Percentiles rank a stretch among this genome's conserved stretches.
These are phyloP conservation scores for Patella caerulea DNA, from an alignment of 2,888 invertebrate genomes.

Conservation along the genomic window DNA sequence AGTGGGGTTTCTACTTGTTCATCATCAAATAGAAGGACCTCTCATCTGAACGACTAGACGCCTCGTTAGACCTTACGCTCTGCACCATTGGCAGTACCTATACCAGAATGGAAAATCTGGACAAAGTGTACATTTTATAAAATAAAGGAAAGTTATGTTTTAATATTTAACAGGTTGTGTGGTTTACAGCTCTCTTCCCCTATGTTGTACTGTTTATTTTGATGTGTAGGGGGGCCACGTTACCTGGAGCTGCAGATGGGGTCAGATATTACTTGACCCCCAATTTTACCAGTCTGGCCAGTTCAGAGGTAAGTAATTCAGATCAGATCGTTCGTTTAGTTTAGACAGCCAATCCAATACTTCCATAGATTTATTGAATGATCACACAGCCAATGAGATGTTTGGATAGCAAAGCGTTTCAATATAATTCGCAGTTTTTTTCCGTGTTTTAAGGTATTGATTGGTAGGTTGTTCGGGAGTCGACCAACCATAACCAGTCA, in stretches of 20 bases:
- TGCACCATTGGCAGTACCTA: too few relatives aligned
- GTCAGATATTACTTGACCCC: slow-evolving; percentile 95
- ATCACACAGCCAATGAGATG: neutral
- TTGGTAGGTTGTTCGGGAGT: too few relatives aligned
- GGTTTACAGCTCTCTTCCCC: slow-evolving; percentile 98
- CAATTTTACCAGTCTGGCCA: slow-evolving; percentile 77
- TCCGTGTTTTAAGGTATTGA: too few relatives aligned
- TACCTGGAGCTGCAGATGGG: slow-evolving; percentile 93
- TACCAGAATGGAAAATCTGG: too few relatives aligned
- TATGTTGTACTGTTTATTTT: slow-evolving; percentile 95
- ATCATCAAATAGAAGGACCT: too few relatives aligned
- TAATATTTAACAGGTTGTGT: slow-evolving; percentile 82
- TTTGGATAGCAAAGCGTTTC: neutral
- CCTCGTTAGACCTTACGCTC: too few relatives aligned
- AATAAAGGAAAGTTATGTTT: too few relatives aligned
- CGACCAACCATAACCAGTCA: too few relatives aligned
- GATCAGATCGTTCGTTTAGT: neutral
- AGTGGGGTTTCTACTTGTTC: too few relatives aligned
- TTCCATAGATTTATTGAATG: neutral
- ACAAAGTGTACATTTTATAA: too few relatives aligned
- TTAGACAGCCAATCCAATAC: neutral
- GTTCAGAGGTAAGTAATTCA: slow-evolving; percentile 47
- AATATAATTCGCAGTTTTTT: neutral
- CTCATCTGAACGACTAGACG: slow-evolving; percentile 25
- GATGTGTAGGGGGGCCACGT: slow-evolving; percentile 90